Conservation (phyloP, 2,888 invertebrate species). For the Invenusta paracnida region DNA sequence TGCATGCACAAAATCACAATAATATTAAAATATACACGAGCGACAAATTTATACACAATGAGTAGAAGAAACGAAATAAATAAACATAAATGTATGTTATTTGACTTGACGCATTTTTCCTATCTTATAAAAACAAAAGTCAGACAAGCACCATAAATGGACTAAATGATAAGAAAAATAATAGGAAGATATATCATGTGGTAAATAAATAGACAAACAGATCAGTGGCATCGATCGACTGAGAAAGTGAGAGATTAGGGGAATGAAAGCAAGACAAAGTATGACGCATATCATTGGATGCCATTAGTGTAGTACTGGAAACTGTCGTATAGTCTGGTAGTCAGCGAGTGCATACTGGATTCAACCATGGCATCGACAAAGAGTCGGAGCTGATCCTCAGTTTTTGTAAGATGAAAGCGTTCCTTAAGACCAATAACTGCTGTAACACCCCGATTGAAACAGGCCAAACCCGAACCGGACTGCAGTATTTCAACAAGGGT, state of each 20-base stretch:
- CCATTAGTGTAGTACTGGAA: constrained; percentile 98
- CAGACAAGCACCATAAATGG: neutral
- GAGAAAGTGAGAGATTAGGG: neutral
- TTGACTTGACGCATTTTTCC: neutral
- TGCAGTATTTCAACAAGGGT: constrained; percentile 32
- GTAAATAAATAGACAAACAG: no score
- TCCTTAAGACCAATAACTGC: constrained; percentile 70
- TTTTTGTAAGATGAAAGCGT: constrained; percentile 85
- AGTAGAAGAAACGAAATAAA: neutral
- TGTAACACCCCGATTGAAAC: constrained; percentile 70
- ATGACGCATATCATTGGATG: constrained; percentile 62
- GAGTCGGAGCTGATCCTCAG: constrained; percentile 86
- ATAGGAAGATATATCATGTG: no score
- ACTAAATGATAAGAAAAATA: neutral
- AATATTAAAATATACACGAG: neutral
- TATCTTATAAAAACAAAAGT: neutral
- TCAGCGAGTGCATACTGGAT: constrained; percentile 86
- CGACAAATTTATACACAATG: neutral
- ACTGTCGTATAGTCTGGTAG: constrained; percentile 94
- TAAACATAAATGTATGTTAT: neutral
- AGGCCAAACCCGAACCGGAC: constrained; percentile 73
- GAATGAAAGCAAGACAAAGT: neutral
- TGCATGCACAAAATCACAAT: no score
- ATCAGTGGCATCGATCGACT: no score
- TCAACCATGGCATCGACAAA: constrained; percentile 88